Percentiles rank a stretch among this genome's conserved stretches.
These are phyloP conservation scores for Calosoma granatense DNA, from an alignment of 1,140 invertebrate genomes.

Conservation along the genomic window DNA sequence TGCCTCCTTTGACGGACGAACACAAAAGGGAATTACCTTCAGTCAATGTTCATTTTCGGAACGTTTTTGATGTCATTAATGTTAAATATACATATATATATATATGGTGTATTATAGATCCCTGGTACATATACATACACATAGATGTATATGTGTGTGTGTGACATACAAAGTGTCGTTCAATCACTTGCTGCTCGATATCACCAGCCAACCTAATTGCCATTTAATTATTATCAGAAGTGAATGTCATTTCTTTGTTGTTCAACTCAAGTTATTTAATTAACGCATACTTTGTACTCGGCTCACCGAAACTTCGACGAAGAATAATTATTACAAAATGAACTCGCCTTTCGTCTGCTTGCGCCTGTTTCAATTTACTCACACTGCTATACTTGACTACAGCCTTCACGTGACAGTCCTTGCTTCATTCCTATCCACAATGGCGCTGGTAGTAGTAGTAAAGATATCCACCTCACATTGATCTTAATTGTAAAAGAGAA, in stretches of 20 bases:
- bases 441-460: too few species aligned
- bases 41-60: slow-evolving; percentile 3
- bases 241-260: slow-evolving; percentile 6
- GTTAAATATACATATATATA: not conserved
- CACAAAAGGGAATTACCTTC: not conserved
- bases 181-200: not conserved
- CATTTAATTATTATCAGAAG: slow-evolving; percentile 7
- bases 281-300: slow-evolving; percentile 1
- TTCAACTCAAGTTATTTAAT: slow-evolving; percentile 7
- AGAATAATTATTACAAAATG: slow-evolving; percentile 1
- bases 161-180: not conserved
- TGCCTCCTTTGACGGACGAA: too few species aligned
- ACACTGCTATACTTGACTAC: too few species aligned
- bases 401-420: too few species aligned
- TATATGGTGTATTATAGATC: too few species aligned
- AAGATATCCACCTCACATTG: too few species aligned
- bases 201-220: not conserved
- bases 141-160: too few species aligned
- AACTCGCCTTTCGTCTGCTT: too few species aligned
- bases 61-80: slow-evolving; percentile 5
- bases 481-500: too few species aligned
- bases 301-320: not conserved
- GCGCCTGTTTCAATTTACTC: too few species aligned
- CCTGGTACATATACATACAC: too few species aligned
- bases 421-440: too few species aligned